Percentiles rank a stretch among this genome's conserved stretches.
These are phyloP conservation scores for Dasysyrphus tricinctus DNA, from an alignment of 2,888 invertebrate genomes.

Conservation along the genomic window DNA sequence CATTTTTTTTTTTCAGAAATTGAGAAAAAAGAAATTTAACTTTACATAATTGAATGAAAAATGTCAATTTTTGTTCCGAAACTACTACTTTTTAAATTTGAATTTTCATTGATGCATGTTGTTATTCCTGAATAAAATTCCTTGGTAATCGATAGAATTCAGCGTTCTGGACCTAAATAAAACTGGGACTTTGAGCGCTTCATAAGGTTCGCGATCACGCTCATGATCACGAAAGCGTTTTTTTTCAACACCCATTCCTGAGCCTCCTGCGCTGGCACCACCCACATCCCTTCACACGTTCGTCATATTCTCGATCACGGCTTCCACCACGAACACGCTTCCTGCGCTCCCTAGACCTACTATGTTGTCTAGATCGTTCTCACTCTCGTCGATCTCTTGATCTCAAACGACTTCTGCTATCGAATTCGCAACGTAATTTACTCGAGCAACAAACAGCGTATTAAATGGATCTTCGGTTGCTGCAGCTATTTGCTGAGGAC, in stretches of 20 bases:
- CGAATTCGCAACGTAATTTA: constrained; percentile 95
- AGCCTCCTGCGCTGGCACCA: constrained; percentile 43
- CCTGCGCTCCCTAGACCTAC: constrained; percentile 83
- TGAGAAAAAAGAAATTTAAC: no score
- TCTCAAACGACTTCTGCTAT: constrained; percentile 83
- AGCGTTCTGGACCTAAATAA: no score
- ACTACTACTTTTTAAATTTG: no score
- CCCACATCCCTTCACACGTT: constrained; percentile 72
- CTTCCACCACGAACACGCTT: constrained; percentile 83
- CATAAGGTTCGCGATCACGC: constrained; percentile 78
- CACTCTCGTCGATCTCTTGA: constrained; percentile 85
- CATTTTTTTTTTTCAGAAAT: no score
- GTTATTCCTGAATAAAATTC: no score
- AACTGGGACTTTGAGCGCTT: constrained; percentile 83
- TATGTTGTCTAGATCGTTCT: constrained; percentile 81
- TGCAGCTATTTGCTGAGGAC: constrained; percentile 91
- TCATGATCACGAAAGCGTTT: constrained; percentile 77
- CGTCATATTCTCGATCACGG: constrained; percentile 84
- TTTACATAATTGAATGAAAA: no score
- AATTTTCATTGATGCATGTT: no score
- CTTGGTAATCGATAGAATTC: no score
- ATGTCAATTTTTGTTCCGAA: no score
- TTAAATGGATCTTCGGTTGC: constrained; percentile 97
- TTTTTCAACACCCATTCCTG: constrained; percentile 55
- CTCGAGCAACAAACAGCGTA: constrained; percentile 97